Evolutionary conservation across 2,113 vertebrate genomes (phyloP).

Genomic region (Nanger granti): DNA sequence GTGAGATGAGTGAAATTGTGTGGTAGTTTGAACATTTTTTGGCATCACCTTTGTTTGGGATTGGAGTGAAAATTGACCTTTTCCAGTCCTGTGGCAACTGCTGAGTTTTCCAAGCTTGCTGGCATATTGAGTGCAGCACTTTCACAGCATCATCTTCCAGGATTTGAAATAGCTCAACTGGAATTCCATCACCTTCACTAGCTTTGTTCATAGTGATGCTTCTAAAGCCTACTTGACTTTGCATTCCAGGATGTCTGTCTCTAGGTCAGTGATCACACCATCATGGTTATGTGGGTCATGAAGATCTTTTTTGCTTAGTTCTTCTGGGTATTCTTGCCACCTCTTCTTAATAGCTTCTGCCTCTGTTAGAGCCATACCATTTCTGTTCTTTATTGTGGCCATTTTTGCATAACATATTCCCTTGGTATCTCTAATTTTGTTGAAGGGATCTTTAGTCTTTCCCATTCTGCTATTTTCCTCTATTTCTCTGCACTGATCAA

Average conservation of each 20-base stretch:
- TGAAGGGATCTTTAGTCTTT: neutral
- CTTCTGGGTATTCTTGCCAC: neutral
- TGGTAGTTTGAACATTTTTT: neutral
- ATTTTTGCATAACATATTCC: neutral
- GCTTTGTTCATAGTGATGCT: neutral
- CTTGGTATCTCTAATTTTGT: neutral
- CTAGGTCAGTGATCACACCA: neutral
- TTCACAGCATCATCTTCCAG: neutral
- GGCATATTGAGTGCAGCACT: neutral
- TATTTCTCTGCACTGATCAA: neutral
- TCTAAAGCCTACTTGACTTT: neutral
- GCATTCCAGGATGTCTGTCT: neutral
- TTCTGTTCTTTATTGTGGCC: neutral
- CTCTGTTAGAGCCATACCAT: neutral
- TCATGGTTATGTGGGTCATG: neutral
- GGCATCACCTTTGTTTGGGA: neutral
- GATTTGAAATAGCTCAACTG: neutral
- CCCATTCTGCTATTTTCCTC: neutral
- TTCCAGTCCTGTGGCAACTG: neutral
- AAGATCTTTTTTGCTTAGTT: neutral
- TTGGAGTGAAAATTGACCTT: neutral
- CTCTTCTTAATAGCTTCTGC: neutral
- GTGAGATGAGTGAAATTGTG: neutral
- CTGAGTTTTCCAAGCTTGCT: neutral
- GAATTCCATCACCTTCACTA: neutral